These are phyloP conservation scores for Cryptoprocta ferox DNA, from an alignment of 2,797 vertebrate genomes.

Conservation along the genomic window DNA sequence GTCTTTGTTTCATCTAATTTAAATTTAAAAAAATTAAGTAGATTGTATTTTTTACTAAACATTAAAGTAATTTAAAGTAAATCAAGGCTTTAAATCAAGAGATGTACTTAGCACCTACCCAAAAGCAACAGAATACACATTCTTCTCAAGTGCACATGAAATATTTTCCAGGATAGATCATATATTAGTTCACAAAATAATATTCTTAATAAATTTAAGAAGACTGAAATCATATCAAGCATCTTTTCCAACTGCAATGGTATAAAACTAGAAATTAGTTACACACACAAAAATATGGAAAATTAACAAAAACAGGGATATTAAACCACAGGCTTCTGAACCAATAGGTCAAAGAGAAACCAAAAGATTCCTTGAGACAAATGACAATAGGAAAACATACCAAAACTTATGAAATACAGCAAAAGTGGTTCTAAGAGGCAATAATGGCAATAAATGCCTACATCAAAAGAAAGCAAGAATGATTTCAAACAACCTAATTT, in stretches of 20 bases:
- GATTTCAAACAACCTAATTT: background rate
- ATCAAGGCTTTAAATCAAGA: background rate
- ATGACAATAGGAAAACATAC: background rate
- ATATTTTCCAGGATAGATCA: background rate
- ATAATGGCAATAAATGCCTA: background rate
- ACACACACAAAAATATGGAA: background rate
- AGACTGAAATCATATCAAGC: background rate
- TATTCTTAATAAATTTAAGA: background rate
- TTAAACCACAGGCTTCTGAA: background rate
- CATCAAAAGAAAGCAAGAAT: background rate
- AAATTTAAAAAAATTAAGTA: background rate
- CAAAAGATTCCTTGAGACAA: background rate
- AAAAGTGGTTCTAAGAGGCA: background rate
- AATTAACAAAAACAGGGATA: background rate
- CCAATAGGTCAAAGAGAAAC: background rate
- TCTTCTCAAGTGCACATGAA: background rate
- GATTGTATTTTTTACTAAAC: background rate
- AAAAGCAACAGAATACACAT: background rate
- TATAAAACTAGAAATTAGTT: background rate
- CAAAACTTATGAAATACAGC: background rate
- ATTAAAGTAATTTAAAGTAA: background rate
- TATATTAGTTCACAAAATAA: background rate
- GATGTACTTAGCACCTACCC: background rate
- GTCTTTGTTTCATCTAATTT: background rate
- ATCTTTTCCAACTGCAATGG: background rate